Conservation (phyloP, 2,888 invertebrate genomes). For the Aradus depressus region DNA sequence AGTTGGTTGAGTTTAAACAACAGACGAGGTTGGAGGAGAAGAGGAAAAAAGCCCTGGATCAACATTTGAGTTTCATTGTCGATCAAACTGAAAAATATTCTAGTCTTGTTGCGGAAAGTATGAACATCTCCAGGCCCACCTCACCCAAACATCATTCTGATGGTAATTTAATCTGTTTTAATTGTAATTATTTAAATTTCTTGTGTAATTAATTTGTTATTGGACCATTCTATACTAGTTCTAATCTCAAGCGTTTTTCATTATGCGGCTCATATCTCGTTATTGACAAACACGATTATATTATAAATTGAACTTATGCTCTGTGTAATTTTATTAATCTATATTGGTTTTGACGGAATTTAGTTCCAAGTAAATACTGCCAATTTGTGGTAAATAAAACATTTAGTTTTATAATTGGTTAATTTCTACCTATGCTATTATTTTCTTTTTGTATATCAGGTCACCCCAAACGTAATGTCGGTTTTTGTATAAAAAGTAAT, state of each 20-base stretch:
- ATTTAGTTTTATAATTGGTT: too few species aligned
- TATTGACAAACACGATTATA: too few species aligned
- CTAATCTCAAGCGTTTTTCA: not conserved
- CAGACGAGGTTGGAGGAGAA: slow-evolving; percentile 87
- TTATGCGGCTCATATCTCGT: too few species aligned
- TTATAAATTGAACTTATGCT: too few species aligned
- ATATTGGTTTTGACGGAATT: too few species aligned
- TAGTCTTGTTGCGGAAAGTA: slow-evolving; percentile 74
- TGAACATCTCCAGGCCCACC: slow-evolving; percentile 47
- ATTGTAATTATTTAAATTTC: slow-evolving; percentile 1
- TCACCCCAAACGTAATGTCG: too few species aligned
- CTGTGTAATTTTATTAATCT: too few species aligned
- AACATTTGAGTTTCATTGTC: slow-evolving; percentile 94
- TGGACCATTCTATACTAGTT: not conserved
- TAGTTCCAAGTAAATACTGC: too few species aligned
- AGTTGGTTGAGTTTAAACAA: slow-evolving; percentile 88
- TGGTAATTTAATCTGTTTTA: slow-evolving; percentile 16
- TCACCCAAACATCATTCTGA: slow-evolving; percentile 25
- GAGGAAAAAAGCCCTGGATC: slow-evolving; percentile 85
- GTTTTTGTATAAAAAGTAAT: too few species aligned
- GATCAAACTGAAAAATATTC: slow-evolving; percentile 98
- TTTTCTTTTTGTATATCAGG: too few species aligned
- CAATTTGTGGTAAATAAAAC: too few species aligned
- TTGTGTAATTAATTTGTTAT: not conserved
- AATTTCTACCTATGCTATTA: too few species aligned